Conservation (phyloP, 2,888 invertebrate species). For the Dryadula phaetusa region DNA sequence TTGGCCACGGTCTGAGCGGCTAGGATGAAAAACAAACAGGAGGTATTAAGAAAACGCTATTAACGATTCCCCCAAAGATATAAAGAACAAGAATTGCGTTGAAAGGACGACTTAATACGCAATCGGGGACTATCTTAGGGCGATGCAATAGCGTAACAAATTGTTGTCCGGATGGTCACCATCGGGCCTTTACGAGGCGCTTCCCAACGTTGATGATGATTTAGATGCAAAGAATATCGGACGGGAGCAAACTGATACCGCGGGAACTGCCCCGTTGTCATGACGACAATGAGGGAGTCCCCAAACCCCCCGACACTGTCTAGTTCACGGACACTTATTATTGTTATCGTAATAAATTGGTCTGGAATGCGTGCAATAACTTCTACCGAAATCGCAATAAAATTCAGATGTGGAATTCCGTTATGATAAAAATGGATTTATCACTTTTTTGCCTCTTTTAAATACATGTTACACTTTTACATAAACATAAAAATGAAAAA, state of each 20-base stretch:
- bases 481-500: slow-evolving; percentile 21
- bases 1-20: slow-evolving; percentile 32
- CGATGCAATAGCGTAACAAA: slow-evolving; percentile 62
- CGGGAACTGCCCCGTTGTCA: slow-evolving; percentile 64
- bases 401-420: slow-evolving; percentile 55
- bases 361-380: slow-evolving; percentile 77
- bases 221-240: slow-evolving; percentile 79
- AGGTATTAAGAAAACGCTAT: slow-evolving; percentile 44
- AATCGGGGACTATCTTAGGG: slow-evolving; percentile 52
- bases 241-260: slow-evolving; percentile 70
- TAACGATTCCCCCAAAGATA: slow-evolving; percentile 48
- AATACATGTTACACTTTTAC: slow-evolving; percentile 39
- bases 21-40: slow-evolving; percentile 47
- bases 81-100: slow-evolving; percentile 50
- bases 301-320: slow-evolving; percentile 64
- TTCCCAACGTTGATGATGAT: slow-evolving; percentile 80
- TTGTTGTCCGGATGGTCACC: slow-evolving; percentile 70
- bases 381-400: slow-evolving; percentile 70
- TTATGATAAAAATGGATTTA: slow-evolving; percentile 49
- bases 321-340: slow-evolving; percentile 81
- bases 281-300: slow-evolving; percentile 59
- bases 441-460: slow-evolving; percentile 44
- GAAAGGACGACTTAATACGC: slow-evolving; percentile 54
- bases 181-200: slow-evolving; percentile 73
- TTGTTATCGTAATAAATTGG: slow-evolving; percentile 81